Base-by-base conservation (phyloP, 2,888 invertebrate species). In the Labia minor region DNA sequence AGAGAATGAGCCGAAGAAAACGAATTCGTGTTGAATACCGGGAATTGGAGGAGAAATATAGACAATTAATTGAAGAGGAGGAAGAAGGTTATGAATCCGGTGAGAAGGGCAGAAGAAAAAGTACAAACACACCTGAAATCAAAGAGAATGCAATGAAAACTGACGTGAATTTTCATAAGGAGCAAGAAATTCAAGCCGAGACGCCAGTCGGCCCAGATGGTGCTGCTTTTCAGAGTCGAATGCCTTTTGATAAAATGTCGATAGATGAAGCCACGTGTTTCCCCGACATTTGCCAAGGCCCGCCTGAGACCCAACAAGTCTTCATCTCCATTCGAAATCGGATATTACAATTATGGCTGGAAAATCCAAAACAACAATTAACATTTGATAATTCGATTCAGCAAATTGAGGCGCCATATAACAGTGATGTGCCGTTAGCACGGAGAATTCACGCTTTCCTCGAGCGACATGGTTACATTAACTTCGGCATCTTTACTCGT, bases 391-490 rank as follows among this genome's bases (percentile, higher is more conserved):
- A 85, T 77, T 87, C 88, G 14, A 79, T 95, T 26, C 86, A 89
- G 61, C 88, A 89, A 75, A 87, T 98, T 19, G 80, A 82, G 78
- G 82, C 90, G 3, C 97, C 98, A 0, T 98, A 92, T 74, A 95
- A 96, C 77, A 92, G 92, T 75, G 96, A 98, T 78, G 85, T 88
- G 3, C 85, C 86, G 3, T 78, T 98, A 19, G 85, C 95, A 1
- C 83, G 86, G 75, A 84, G 96, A 71, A 85, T 93, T 26, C 95
- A 95, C 79, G 88, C 90, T 0, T 99, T 92, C 77, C 81, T 99
- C 49, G 94, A 97, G 75, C 84, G 98, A 62, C 94, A 97, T 78
- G 97, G 98, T 1, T 95, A 92, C 74, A 95, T 99, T 70, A 99
- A 99, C 80, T 98, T 94, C 81, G 99, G 99, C 0, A 88, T 96